A percentile compares a stretch with the other conserved stretches of the same genome.
These are phyloP conservation scores for Timema podura DNA, from an alignment of 2,888 invertebrate species.

Conservation along the genomic window DNA sequence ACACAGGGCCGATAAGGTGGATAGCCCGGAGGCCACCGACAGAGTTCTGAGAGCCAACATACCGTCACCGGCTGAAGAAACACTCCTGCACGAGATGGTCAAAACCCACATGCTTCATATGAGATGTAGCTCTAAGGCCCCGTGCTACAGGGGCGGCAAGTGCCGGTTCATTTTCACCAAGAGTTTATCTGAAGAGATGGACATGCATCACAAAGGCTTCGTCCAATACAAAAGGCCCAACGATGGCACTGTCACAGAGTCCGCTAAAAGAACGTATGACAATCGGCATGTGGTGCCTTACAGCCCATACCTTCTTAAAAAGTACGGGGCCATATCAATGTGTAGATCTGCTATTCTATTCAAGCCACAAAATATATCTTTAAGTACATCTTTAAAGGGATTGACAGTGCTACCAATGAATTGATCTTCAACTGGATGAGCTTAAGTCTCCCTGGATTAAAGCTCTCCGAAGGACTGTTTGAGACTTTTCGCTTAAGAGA, in stretches of 20 bases:
- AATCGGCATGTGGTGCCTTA: too few relatives aligned
- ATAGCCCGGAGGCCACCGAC: slow-evolving; percentile 9
- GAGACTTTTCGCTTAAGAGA: too few relatives aligned
- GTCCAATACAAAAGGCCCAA: too few relatives aligned
- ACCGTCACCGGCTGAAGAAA: slow-evolving; percentile 21
- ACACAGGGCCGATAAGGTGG: too few relatives aligned
- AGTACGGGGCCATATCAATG: slow-evolving; percentile 42
- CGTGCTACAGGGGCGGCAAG: slow-evolving; percentile 19
- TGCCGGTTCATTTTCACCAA: slow-evolving; percentile 27
- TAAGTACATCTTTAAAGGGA: not conserved
- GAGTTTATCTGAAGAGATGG: too few relatives aligned
- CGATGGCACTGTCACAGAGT: too few relatives aligned
- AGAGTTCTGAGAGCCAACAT: slow-evolving; percentile 25
- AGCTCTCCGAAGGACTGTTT: not conserved
- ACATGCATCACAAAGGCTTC: too few relatives aligned
- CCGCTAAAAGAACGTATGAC: too few relatives aligned
- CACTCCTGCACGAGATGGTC: slow-evolving; percentile 29
- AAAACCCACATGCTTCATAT: slow-evolving; percentile 34
- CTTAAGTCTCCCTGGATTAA: not conserved
- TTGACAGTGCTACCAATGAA: not conserved
- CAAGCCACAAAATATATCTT: not conserved
- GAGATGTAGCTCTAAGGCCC: slow-evolving; percentile 34
- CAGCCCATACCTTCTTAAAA: slow-evolving; percentile 36
- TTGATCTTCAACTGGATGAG: not conserved
- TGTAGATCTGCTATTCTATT: slow-evolving; percentile 35